A percentile compares a stretch with the other conserved stretches of the same genome.
These are phyloP conservation scores for Paracentrotus lividus DNA, from an alignment of 53 echinoderm and acorn worm genomes.

Conservation along the genomic window DNA sequence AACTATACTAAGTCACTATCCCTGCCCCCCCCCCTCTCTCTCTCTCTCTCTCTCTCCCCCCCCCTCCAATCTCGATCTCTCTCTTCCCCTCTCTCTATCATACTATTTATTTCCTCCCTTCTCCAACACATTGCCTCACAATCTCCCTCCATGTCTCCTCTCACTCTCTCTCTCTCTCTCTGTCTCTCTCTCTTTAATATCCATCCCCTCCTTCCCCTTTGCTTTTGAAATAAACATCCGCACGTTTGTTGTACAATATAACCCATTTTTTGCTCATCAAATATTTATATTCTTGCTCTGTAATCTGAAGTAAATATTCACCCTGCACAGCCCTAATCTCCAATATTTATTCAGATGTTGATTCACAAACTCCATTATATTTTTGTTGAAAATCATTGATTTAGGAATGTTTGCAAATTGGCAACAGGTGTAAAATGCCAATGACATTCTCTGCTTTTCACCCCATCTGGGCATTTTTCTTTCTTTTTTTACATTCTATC, in stretches of 20 bases:
- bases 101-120: background rate
- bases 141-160: background rate
- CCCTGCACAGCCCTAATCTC: background rate
- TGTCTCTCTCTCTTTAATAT: background rate
- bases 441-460: too few relatives aligned
- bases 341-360: conserved; percentile 43
- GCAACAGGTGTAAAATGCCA: background rate
- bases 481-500: too few relatives aligned
- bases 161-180: background rate
- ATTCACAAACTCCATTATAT: background rate
- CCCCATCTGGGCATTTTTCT: too few relatives aligned
- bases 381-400: background rate
- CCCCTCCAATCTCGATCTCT: background rate
- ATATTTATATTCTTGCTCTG: background rate
- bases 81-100: background rate
- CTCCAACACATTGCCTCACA: background rate
- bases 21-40: background rate
- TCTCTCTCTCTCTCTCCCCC: background rate
- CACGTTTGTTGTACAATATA: background rate
- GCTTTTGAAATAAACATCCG: too few relatives aligned
- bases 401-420: background rate
- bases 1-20: background rate
- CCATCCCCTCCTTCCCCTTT: background rate
- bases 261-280: background rate
- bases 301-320: background rate